Percentiles rank a stretch among this genome's conserved stretches.
Evolutionary conservation across 2,113 vertebrate species (phyloP).

Genomic region (Pogona vitticeps): DNA sequence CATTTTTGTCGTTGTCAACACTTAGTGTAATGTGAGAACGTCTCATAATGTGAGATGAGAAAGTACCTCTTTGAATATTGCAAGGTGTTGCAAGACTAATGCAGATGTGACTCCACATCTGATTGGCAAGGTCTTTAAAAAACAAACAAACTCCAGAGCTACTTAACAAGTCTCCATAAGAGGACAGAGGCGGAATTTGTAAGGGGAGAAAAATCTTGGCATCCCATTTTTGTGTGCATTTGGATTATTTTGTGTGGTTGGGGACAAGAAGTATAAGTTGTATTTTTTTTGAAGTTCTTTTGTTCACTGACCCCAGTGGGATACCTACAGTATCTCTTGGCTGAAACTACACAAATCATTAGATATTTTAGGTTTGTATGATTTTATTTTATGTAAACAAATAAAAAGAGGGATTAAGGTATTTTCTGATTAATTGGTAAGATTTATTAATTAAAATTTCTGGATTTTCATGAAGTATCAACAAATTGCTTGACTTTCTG

Average conservation of each 20-base stretch:
- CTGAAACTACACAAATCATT: background rate
- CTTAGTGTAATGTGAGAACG: too few species aligned
- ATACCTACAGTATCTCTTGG: background rate
- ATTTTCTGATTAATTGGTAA: constrained; percentile 14
- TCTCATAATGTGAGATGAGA: too few species aligned
- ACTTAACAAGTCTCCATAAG: background rate
- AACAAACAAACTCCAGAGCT: background rate
- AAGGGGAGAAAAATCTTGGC: background rate
- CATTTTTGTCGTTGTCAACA: too few species aligned
- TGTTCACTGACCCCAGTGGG: background rate
- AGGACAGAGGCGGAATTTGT: background rate
- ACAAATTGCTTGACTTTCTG: background rate
- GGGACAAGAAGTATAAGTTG: too few species aligned
- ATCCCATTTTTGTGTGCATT: background rate
- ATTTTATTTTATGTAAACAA: too few species aligned
- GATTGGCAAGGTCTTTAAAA: background rate
- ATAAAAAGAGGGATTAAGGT: too few species aligned
- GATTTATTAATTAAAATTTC: constrained; percentile 22
- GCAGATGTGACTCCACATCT: background rate
- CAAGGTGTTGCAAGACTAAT: background rate
- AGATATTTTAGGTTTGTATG: too few species aligned
- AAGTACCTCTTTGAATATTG: background rate
- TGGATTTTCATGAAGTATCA: background rate
- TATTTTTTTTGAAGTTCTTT: background rate
- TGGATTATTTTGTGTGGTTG: background rate